These are phyloP conservation scores for Choloepus hoffmanni DNA, from an alignment of 2,113 vertebrate genomes.

Conservation along the genomic window DNA sequence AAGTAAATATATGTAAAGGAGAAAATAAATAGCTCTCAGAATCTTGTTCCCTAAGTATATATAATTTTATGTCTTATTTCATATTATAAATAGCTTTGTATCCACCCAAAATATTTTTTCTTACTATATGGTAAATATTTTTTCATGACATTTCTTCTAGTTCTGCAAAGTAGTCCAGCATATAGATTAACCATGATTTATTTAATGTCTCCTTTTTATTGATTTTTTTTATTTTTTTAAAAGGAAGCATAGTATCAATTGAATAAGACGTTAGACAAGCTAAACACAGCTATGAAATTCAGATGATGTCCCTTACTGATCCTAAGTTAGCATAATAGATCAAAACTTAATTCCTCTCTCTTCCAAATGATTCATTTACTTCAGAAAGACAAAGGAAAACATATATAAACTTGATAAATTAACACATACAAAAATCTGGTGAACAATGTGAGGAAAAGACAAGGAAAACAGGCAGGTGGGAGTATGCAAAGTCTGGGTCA, in stretches of 20 bases:
- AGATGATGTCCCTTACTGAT: background rate
- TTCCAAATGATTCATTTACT: background rate
- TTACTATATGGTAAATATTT: background rate
- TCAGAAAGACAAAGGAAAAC: background rate
- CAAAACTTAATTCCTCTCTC: background rate
- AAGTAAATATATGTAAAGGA: background rate
- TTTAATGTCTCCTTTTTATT: background rate
- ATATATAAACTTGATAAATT: background rate
- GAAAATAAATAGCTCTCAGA: background rate
- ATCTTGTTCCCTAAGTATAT: background rate
- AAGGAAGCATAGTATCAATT: background rate
- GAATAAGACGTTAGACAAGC: background rate
- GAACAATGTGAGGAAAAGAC: background rate
- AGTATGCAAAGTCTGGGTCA: background rate
- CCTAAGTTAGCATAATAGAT: background rate
- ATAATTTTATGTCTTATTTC: background rate
- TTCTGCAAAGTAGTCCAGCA: background rate
- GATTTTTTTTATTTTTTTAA: background rate
- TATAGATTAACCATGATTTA: background rate
- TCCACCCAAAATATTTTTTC: background rate
- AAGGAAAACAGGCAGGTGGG: background rate
- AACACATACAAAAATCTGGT: background rate
- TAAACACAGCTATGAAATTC: background rate
- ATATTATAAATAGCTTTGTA: background rate
- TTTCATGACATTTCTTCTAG: constrained; percentile 26